Conservation (phyloP, 37 sponge, comb jelly and placozoan genomes). For the Amphimedon queenslandica region DNA sequence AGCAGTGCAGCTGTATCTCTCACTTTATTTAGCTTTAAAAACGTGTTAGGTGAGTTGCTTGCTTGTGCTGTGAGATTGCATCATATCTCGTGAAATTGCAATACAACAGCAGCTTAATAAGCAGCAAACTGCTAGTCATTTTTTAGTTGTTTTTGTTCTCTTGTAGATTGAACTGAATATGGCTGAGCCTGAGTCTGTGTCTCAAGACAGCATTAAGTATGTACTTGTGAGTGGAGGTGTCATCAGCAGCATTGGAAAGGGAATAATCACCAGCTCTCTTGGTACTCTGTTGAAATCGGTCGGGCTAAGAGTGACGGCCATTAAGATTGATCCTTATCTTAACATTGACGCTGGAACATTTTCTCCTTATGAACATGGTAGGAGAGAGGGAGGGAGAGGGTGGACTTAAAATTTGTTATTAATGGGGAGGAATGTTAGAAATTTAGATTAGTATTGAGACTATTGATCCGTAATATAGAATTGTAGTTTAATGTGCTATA, state of each 20-base stretch:
- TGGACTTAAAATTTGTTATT: background rate
- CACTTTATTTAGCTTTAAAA: no score
- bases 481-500: no score
- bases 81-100: no score
- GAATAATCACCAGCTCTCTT: conserved; percentile 92
- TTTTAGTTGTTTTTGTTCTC: no score
- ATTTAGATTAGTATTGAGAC: background rate
- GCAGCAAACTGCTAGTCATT: no score
- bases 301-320: conserved; percentile 88
- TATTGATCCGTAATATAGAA: background rate
- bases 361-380: conserved; percentile 98
- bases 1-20: no score
- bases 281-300: conserved; percentile 92
- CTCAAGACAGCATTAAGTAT: conserved; percentile 66
- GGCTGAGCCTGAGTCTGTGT: background rate
- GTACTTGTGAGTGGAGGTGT: conserved; percentile 95
- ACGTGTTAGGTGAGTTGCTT: no score
- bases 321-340: conserved; percentile 98
- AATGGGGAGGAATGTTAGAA: conserved; percentile 1
- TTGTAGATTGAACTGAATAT: no score
- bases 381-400: conserved; percentile 79
- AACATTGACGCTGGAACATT: conserved; percentile 99
- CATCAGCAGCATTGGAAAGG: conserved; percentile 98
- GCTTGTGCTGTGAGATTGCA: no score
- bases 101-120: no score